phyloP scores from a whole-genome alignment of 35 echinoderm and acorn worm species.

The Stichopus chloronotus region DNA sequence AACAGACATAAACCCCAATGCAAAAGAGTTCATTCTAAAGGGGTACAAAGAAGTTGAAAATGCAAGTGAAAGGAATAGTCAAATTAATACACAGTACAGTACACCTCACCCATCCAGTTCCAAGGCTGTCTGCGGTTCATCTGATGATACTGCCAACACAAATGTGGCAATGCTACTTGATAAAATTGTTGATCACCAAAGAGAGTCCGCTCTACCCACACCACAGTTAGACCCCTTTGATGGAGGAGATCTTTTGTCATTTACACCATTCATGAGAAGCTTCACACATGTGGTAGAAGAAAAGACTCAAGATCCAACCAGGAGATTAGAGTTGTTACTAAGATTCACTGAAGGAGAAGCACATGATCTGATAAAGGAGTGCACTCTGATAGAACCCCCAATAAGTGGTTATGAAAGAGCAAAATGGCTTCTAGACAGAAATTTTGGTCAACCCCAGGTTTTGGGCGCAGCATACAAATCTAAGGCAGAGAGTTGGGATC shows the following conservation, averaged over 20 bases:
- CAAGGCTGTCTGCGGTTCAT: background rate
- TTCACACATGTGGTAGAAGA: too few relatives aligned
- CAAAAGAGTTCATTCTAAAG: background rate
- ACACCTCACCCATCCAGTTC: too few relatives aligned
- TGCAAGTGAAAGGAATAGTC: too few relatives aligned
- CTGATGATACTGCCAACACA: too few relatives aligned
- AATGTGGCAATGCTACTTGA: too few relatives aligned
- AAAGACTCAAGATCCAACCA: too few relatives aligned
- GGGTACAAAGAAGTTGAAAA: background rate
- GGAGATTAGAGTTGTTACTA: too few relatives aligned
- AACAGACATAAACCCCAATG: slow-evolving; percentile 14
- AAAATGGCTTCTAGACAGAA: slow-evolving; percentile 46
- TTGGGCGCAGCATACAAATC: slow-evolving; percentile 57
- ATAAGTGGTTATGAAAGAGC: slow-evolving; percentile 27
- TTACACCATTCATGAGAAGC: too few relatives aligned
- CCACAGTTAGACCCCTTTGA: slow-evolving; percentile 41
- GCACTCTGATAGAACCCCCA: slow-evolving; percentile 31
- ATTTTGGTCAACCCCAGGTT: slow-evolving; percentile 57
- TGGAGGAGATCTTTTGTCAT: slow-evolving; percentile 56
- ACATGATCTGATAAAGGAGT: slow-evolving; percentile 38
- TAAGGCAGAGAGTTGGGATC: slow-evolving; percentile 52
- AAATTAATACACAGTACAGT: too few relatives aligned
- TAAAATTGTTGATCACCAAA: slow-evolving; percentile 57
- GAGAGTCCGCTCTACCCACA: slow-evolving; percentile 40
- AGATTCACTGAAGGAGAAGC: slow-evolving; percentile 67